A percentile compares a stretch with the other conserved stretches of the same genome.
phyloP scores from a whole-genome alignment of 2,113 vertebrate genomes.

The Hylia prasina region DNA sequence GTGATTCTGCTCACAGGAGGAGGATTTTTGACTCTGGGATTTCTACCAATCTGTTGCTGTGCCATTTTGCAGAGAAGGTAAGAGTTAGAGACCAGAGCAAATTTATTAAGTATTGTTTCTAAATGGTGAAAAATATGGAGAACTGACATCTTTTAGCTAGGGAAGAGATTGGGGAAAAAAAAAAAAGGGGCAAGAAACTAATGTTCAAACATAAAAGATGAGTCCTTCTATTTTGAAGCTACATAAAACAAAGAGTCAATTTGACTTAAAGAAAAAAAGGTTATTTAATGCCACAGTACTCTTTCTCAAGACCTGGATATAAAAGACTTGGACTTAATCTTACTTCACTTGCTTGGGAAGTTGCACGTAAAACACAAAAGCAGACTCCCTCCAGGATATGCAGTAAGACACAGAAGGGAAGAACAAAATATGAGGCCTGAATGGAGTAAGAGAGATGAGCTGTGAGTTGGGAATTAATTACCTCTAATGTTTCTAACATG shows the following conservation, averaged over 20 bases:
- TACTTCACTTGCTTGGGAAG: neutral
- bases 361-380: rapidly evolving
- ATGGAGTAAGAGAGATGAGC: neutral
- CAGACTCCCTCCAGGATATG: neutral
- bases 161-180: rapidly evolving
- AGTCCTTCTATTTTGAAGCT: neutral
- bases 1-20: neutral
- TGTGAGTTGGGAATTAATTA: neutral
- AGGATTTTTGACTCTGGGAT: conserved; percentile 29
- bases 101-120: neutral
- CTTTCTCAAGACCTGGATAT: neutral
- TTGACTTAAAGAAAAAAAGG: neutral
- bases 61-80: conserved; percentile 49
- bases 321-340: neutral
- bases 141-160: neutral
- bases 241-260: neutral
- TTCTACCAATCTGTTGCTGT: conserved; percentile 46
- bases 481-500: neutral
- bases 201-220: neutral
- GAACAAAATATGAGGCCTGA: neutral
- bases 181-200: neutral
- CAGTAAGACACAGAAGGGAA: neutral
- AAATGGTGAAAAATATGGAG: neutral
- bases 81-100: neutral
- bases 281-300: neutral